phyloP scores from a whole-genome alignment of 2,113 vertebrate genomes.

The Hypocryptadius cinnamomeus region DNA sequence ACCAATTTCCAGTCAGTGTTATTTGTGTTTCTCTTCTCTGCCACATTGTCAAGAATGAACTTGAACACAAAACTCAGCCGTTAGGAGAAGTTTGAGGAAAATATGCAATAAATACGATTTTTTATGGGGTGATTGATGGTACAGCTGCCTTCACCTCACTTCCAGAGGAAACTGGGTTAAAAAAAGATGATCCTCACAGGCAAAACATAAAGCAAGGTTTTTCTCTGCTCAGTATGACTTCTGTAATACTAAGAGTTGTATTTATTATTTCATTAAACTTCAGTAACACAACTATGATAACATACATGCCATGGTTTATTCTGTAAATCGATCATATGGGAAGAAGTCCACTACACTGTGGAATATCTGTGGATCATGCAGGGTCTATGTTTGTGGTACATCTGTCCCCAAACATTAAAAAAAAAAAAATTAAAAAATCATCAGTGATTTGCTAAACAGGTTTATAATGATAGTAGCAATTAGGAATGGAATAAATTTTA shows the following conservation, averaged over 20 bases:
- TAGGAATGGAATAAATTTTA: neutral
- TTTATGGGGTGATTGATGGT: neutral
- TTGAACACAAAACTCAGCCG: neutral
- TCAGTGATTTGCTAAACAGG: neutral
- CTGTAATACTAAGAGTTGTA: neutral
- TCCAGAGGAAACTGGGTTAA: neutral
- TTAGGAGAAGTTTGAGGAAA: neutral
- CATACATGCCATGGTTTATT: neutral
- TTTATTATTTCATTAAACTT: constrained; percentile 16
- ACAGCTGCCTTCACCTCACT: neutral
- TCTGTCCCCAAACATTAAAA: neutral
- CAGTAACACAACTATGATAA: neutral
- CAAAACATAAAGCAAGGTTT: neutral
- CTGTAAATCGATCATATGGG: neutral
- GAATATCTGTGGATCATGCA: constrained; percentile 25
- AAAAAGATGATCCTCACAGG: neutral
- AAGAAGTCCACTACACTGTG: neutral
- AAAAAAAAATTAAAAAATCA: neutral
- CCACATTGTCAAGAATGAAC: neutral
- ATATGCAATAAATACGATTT: neutral
- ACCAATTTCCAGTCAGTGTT: neutral
- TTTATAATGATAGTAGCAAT: neutral
- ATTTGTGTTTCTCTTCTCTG: neutral
- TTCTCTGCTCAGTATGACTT: neutral
- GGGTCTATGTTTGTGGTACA: neutral